These are phyloP conservation scores for Crotalus helleri DNA, from an alignment of 2,113 vertebrate species.

Conservation along the genomic window DNA sequence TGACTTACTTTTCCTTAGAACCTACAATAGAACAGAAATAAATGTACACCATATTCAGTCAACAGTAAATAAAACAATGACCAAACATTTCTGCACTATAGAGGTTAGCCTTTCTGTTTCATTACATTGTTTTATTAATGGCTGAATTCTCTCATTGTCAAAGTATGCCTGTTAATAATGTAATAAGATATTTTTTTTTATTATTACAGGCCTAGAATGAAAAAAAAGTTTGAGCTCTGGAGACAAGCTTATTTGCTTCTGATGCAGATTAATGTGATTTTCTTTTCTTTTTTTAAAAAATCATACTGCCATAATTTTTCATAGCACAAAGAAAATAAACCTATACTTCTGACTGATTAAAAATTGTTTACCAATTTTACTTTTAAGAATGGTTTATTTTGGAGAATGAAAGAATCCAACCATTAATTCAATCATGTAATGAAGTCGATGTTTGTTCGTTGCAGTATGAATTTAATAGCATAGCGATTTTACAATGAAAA, in stretches of 20 bases:
- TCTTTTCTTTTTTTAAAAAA: constrained; percentile 46
- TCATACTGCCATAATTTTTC: constrained; percentile 48
- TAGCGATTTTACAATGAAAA: constrained; percentile 46
- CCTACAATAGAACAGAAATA: not conserved
- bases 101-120: not conserved
- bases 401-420: constrained; percentile 36
- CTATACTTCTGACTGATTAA: constrained; percentile 38
- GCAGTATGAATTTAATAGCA: constrained; percentile 42
- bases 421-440: constrained; percentile 59
- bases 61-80: not conserved
- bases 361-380: constrained; percentile 54
- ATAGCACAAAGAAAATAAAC: constrained; percentile 38
- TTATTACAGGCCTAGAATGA: constrained; percentile 4
- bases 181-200: constrained; percentile 18
- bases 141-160: not conserved
- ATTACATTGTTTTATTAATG: not conserved
- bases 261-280: constrained; percentile 37
- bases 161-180: constrained; percentile 33
- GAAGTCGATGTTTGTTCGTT: constrained; percentile 23
- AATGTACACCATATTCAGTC: not conserved
- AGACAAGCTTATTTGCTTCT: constrained; percentile 17
- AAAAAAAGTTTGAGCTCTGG: not conserved
- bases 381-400: constrained; percentile 55
- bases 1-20: not conserved
- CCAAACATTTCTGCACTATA: not conserved